Evolutionary conservation across 64 coral and sea anemone genomes (phyloP), one percentile per base, ranked within the genome.

Genomic region (Acropora tenuis): DNA sequence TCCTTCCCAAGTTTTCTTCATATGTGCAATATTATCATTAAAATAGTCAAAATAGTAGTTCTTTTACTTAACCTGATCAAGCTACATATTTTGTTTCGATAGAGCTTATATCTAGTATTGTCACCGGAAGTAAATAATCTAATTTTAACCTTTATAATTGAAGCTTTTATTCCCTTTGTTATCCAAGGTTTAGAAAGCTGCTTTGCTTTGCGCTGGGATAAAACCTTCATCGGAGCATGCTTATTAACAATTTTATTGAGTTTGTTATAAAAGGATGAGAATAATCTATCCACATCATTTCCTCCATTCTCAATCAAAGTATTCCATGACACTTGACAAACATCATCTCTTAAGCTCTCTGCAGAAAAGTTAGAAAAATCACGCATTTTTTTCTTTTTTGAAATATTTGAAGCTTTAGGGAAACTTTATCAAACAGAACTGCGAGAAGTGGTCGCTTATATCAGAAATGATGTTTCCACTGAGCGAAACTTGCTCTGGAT

Each of bases 231-330:
- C 48, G 87, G 87, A 77, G 87, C 87, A 44, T 89, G 87, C 74
- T 78, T 89, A 61, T 89, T 78, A 43, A 79, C 73, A 60, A 76
- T 15, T 63, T 89, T 89, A 61, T 89, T 89, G 76, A 78, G 50
- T 58, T 89, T 89, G 73, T 89, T 89, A 61, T 89, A 89, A 89
- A 89, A 89, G 58, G 87, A 78, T 61, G 87, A 89, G 76, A 89
- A 89, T 77, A 89, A 30, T 89, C 55, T 90, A 80, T 80, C 88
- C 53, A 90, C 60, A 71, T 90, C 76, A 47, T 90, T 69, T 20
- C 43, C 66, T 12, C 88, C 46, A 76, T 90, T 78, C 45, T 79
- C 75, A 80, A 80, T 80, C 61, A 90, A 46, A 90, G 75, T 65
- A 80, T 90, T 69, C 76, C 76, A 90, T 45, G 52, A n/a, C n/a